Evolutionary conservation across 2,797 vertebrate species (phyloP), one percentile per base, ranked within the genome.

Genomic region (Acomys russatus): DNA sequence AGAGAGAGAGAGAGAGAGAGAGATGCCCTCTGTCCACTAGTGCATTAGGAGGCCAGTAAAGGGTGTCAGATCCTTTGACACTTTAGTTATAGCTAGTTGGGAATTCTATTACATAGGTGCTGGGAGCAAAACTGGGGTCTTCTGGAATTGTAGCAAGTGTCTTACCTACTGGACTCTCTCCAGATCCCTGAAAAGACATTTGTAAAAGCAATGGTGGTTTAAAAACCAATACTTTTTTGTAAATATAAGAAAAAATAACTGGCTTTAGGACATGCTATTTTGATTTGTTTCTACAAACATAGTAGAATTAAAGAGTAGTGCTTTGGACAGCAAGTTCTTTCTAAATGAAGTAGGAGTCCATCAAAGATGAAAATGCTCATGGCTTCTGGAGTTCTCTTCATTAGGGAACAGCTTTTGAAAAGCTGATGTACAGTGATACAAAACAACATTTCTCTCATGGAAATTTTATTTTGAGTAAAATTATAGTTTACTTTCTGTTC

Each of bases 391-490:
- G 30, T 56, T n/a, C 4, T 14, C 30, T 56, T 94, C 33, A 64
- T 79, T 63, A 64, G 84, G 28, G 35, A 91, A 80, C 8, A 59
- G 18, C 17, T n/a, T 95, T 96, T 92, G 30, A 89, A 83, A 91
- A 95, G 44, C 88, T 96, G 83, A 73, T 38, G 83, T 73, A 51
- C 73, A 88, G 51, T 61, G 38, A 93, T n/a, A 8, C 86, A 70
- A 30, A 92, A 86, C 15, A 91, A 25, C 5, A 77, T 56, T 6
- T 83, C 92, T 91, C n/a, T 93, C 17, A 64, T 28, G 85, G 25
- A 95, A 94, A 87, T 63, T 79, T 92, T 17, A 12, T 96, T 90
- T 90, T 97, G 84, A 90, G 18, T 12, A 93, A 92, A 95, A 88
- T 92, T 95, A 51, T 14, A 90, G 9, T 90, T 93, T 88, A 93